phyloP scores from a whole-genome alignment of 2,888 invertebrate genomes.

The Cataglyphis altisquamis region DNA sequence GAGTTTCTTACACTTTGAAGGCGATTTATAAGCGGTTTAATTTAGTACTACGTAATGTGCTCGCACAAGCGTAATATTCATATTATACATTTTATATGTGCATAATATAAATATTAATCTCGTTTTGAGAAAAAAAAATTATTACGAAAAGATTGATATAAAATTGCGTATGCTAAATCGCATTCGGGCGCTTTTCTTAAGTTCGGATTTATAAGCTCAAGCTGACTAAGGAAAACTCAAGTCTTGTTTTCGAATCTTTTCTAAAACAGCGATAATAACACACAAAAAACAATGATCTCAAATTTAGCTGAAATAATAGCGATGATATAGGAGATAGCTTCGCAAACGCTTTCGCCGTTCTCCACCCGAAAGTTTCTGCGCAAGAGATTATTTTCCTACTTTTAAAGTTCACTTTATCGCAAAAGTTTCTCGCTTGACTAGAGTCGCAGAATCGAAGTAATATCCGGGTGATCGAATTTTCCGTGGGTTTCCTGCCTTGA shows the following conservation, averaged over 20 bases:
- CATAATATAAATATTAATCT: constrained; percentile 28
- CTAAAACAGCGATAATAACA: not conserved
- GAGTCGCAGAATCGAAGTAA: constrained; percentile 59
- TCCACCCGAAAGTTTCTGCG: constrained; percentile 13
- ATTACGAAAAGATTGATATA: not conserved
- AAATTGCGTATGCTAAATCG: no score
- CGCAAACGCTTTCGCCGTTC: constrained; percentile 9
- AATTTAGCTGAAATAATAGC: constrained; percentile 37
- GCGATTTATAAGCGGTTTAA: constrained; percentile 36
- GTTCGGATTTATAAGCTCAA: no score
- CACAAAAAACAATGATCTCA: not conserved
- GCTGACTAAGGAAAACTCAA: not conserved
- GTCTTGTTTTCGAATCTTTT: not conserved
- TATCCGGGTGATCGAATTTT: constrained; percentile 61
- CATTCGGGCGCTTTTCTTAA: no score
- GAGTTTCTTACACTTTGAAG: constrained; percentile 48
- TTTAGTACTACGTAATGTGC: not conserved
- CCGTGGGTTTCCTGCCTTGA: constrained; percentile 52
- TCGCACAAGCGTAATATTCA: constrained; percentile 9
- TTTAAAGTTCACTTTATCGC: constrained; percentile 52
- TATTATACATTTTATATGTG: constrained; percentile 10
- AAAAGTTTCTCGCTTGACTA: constrained; percentile 48
- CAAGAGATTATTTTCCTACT: constrained; percentile 50
- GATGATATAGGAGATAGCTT: not conserved
- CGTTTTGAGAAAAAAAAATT: not conserved